Evolutionary conservation across 2,797 vertebrate species (phyloP).

Genomic region (Trachurus trachurus): DNA sequence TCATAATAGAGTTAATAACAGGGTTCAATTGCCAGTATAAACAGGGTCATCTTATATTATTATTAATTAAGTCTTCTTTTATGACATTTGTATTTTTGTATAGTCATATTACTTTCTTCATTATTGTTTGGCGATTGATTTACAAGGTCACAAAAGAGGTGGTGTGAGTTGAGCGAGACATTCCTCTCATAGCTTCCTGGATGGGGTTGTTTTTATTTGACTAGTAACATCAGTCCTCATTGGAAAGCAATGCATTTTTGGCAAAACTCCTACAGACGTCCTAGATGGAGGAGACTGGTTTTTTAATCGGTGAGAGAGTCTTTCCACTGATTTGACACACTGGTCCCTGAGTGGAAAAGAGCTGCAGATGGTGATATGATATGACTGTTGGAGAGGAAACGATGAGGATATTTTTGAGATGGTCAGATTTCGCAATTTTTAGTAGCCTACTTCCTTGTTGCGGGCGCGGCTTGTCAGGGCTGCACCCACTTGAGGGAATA

Average conservation of each 20-base stretch:
- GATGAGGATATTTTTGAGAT: constrained; percentile 19
- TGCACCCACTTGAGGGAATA: neutral
- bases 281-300: neutral
- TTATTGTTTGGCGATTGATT: neutral
- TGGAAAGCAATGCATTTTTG: constrained; percentile 52
- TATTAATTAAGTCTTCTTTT: neutral
- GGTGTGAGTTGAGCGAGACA: constrained; percentile 22
- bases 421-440: constrained; percentile 71
- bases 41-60: neutral
- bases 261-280: constrained; percentile 19
- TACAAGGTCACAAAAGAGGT: constrained; percentile 2
- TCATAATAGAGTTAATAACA: neutral
- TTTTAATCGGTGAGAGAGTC: neutral
- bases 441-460: constrained; percentile 57
- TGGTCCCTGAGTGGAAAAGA: neutral
- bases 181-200: constrained; percentile 59
- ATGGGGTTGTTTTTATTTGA: constrained; percentile 6
- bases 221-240: constrained; percentile 51
- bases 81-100: neutral
- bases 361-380: neutral
- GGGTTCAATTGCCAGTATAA: neutral
- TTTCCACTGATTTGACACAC: neutral
- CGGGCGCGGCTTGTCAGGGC: constrained; percentile 62
- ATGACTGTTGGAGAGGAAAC: constrained; percentile 10
- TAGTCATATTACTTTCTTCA: too few species aligned